These are phyloP conservation scores for Diaprepes abbreviatus DNA, from an alignment of 2,888 invertebrate species.

Conservation along the genomic window DNA sequence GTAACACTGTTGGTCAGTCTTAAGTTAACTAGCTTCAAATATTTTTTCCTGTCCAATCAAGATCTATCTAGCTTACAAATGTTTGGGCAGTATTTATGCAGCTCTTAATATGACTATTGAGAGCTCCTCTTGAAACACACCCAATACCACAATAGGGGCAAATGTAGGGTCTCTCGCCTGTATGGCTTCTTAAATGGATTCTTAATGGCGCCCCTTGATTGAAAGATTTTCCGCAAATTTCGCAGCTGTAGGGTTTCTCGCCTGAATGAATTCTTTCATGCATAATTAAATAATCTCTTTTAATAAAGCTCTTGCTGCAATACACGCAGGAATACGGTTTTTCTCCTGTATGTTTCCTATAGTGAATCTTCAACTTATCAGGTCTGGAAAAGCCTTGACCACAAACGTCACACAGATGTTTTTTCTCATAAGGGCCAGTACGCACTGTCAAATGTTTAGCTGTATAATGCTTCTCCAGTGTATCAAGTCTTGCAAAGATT, in stretches of 20 bases:
- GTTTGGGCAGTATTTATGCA: slow-evolving; percentile 52
- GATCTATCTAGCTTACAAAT: slow-evolving; percentile 57
- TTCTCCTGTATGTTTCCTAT: slow-evolving; percentile 62
- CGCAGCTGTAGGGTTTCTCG: slow-evolving; percentile 75
- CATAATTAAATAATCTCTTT: slow-evolving; percentile 69
- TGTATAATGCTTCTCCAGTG: slow-evolving; percentile 67
- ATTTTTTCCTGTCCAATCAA: slow-evolving; percentile 73
- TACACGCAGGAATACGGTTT: slow-evolving; percentile 62
- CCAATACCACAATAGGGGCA: slow-evolving; percentile 73
- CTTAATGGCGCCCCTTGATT: slow-evolving; percentile 74
- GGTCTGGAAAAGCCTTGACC: slow-evolving; percentile 62
- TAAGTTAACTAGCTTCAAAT: slow-evolving; percentile 74
- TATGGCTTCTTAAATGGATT: slow-evolving; percentile 75
- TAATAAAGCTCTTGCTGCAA: slow-evolving; percentile 63
- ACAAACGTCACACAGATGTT: slow-evolving; percentile 62
- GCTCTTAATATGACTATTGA: slow-evolving; percentile 73
- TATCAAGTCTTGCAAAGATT: slow-evolving; percentile 58
- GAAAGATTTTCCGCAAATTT: slow-evolving; percentile 75
- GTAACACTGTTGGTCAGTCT: slow-evolving; percentile 74
- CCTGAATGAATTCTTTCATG: slow-evolving; percentile 76
- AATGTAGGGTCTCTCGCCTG: slow-evolving; percentile 73
- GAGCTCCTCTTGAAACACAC: slow-evolving; percentile 73
- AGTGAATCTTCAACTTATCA: slow-evolving; percentile 61
- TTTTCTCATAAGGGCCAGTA: slow-evolving; percentile 56
- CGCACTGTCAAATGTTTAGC: slow-evolving; percentile 59